These are phyloP conservation scores for Globodera ellingtonae DNA, from an alignment of 1,140 invertebrate genomes.

Conservation along the genomic window DNA sequence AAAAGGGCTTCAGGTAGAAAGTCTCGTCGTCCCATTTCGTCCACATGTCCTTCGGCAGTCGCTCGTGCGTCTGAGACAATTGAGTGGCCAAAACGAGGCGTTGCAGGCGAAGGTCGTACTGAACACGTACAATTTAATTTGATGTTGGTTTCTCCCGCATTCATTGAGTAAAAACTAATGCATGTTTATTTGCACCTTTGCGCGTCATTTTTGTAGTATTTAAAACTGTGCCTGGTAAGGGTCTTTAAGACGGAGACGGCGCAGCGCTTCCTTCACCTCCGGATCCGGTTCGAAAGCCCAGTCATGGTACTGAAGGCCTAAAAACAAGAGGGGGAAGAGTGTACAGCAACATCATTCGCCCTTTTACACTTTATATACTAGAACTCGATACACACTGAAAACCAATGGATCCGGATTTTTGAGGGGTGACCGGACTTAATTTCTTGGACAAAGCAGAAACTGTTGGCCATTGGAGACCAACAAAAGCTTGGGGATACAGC, in stretches of 20 bases:
- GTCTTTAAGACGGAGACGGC: constrained; percentile 61
- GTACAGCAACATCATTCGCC: too few relatives aligned
- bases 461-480: too few relatives aligned
- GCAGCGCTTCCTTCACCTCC: constrained; percentile 62
- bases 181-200: too few relatives aligned
- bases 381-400: too few relatives aligned
- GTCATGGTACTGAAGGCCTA: constrained; percentile 61
- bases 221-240: constrained; percentile 32
- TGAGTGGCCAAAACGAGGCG: constrained; percentile 14
- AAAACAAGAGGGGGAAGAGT: neutral
- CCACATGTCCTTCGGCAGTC: constrained; percentile 60
- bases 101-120: constrained; percentile 32
- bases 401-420: too few relatives aligned
- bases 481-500: too few relatives aligned
- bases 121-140: neutral
- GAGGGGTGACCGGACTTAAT: too few relatives aligned
- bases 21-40: constrained; percentile 64
- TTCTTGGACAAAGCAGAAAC: too few relatives aligned
- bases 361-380: too few relatives aligned
- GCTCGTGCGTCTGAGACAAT: constrained; percentile 57
- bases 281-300: constrained; percentile 62
- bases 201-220: too few relatives aligned
- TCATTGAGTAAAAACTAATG: too few relatives aligned
- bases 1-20: constrained; percentile 63
- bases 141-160: too few relatives aligned